phyloP scores from a whole-genome alignment of 2,113 vertebrate genomes.

The Cricetomys ansorgei region DNA sequence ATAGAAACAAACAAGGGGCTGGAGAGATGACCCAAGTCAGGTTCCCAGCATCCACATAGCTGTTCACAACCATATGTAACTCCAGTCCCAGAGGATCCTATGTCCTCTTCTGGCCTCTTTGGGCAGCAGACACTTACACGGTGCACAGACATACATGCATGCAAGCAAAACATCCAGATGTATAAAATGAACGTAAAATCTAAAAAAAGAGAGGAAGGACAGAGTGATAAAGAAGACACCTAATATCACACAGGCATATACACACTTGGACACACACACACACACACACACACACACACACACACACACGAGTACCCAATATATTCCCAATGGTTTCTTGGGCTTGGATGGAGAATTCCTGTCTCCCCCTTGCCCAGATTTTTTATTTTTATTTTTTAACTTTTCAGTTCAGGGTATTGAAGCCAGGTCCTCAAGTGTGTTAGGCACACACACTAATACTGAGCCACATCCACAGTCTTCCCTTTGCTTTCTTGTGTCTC shows the following conservation, averaged over 20 bases:
- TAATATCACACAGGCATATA: not conserved
- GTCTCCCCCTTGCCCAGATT: no score
- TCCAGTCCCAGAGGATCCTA: not conserved
- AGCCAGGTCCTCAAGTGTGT: not conserved
- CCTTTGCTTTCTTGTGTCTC: not conserved
- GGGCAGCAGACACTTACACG: not conserved
- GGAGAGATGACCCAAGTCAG: not conserved
- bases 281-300: not conserved
- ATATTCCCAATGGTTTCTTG: not conserved
- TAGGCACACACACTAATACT: not conserved
- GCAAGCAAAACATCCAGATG: not conserved
- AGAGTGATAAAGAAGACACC: not conserved
- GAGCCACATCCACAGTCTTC: not conserved
- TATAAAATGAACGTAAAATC: not conserved
- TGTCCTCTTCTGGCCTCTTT: not conserved
- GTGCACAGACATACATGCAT: not conserved
- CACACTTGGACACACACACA: no score
- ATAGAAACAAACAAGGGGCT: not conserved
- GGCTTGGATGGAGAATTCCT: not conserved
- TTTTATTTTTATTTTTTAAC: not conserved
- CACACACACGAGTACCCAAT: not conserved
- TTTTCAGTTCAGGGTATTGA: not conserved
- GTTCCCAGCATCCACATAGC: not conserved
- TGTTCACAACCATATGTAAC: not conserved
- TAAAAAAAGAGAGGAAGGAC: not conserved